phyloP scores from a whole-genome alignment of 2,888 invertebrate species.

The Athalia circularis region DNA sequence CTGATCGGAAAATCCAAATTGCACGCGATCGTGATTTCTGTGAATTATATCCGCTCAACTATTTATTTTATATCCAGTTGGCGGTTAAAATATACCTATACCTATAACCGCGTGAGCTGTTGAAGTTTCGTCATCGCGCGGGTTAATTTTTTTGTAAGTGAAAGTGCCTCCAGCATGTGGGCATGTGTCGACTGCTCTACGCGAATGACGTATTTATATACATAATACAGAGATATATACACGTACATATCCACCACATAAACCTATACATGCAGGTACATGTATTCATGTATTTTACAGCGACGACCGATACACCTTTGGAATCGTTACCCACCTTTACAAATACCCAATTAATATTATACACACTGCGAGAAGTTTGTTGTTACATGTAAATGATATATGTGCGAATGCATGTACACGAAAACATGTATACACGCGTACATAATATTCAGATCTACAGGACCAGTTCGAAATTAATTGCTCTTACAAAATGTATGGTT shows the following conservation, averaged over 20 bases:
- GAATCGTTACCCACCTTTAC: neutral
- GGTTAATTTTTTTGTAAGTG: constrained; percentile 56
- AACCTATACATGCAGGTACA: neutral
- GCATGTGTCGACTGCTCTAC: constrained; percentile 5
- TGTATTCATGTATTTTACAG: neutral
- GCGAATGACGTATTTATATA: neutral
- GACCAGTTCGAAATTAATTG: constrained; percentile 25
- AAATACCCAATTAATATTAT: neutral
- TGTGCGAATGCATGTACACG: too few relatives aligned
- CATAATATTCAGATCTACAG: neutral
- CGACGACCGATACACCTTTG: neutral
- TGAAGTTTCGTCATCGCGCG: constrained; percentile 30
- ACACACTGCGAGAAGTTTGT: constrained; percentile 7
- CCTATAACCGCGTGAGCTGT: too few relatives aligned
- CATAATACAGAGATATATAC: neutral
- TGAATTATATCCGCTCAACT: neutral
- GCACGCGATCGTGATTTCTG: constrained; percentile 1
- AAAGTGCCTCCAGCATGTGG: constrained; percentile 50
- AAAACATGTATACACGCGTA: neutral
- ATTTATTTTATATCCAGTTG: constrained; percentile 21
- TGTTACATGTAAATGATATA: neutral
- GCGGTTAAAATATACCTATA: neutral
- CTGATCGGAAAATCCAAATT: neutral
- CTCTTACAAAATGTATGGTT: neutral
- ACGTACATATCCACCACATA: neutral